Percentiles rank a stretch among this genome's conserved stretches.
These are phyloP conservation scores for Tortricodes alternella DNA, from an alignment of 2,888 invertebrate species.

Conservation along the genomic window DNA sequence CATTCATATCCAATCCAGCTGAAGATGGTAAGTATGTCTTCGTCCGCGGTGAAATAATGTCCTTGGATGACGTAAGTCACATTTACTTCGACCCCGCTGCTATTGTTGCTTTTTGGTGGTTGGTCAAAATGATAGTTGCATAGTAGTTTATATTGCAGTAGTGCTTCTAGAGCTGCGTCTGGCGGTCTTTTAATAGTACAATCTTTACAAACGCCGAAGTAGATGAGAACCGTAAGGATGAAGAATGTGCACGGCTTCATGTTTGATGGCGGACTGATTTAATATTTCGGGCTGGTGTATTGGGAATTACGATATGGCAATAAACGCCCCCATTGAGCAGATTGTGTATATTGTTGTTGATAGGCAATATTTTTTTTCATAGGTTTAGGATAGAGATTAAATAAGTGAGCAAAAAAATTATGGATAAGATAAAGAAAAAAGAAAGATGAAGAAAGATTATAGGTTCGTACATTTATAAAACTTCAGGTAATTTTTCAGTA, in stretches of 20 bases:
- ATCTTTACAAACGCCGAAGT: background rate
- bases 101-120: background rate
- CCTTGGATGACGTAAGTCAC: background rate
- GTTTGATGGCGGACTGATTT: slow-evolving; percentile 1
- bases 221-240: background rate
- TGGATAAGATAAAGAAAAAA: too few species aligned
- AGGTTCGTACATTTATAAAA: too few species aligned
- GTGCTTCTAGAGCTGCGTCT: background rate
- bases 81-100: background rate
- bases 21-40: slow-evolving; percentile 8
- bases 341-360: background rate
- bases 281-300: background rate
- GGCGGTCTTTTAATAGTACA: slow-evolving; percentile 1
- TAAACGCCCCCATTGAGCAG: slow-evolving; percentile 9
- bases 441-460: too few species aligned
- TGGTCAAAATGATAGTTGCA: background rate
- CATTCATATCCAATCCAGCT: slow-evolving; percentile 39
- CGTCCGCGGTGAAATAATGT: background rate
- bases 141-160: background rate
- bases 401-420: too few species aligned
- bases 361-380: too few species aligned
- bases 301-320: slow-evolving; percentile 1
- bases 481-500: too few species aligned
- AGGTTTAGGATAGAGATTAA: too few species aligned
- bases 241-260: slow-evolving; percentile 2